Evolutionary conservation across 2,797 vertebrate species (phyloP), one percentile per base, ranked within the genome.

Genomic region (Anisognathus igniventris): DNA sequence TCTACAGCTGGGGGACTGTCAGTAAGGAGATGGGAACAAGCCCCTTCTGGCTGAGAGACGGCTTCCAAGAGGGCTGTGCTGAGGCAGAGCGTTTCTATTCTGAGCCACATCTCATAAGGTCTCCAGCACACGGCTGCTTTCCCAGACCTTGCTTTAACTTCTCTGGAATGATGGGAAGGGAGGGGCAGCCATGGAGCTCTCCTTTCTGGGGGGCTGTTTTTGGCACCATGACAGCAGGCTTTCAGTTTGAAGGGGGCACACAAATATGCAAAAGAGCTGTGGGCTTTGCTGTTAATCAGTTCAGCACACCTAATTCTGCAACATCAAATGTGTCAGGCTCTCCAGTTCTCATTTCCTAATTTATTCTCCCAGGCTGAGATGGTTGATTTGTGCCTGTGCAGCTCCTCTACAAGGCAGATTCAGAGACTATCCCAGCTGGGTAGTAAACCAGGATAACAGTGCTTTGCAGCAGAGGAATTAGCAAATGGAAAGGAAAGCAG

Each of bases 141-240:
- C 78, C 78, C 92, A 95, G 74, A 88, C 56, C 37, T 87, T 85
- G 62, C 70, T 93, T 62, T 78, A 78, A 81, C 82, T 82, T 88
- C 64, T 79, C 78, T 76, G 75, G 78, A 91, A 87, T 82, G 70
- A 81, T 40, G 15, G n/a, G 16, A 65, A 12, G 25, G 47, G 60
- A 78, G 68, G 48, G 40, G 44, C 22, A 56, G 28, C 40, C 3
- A 6, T 4, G 33, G 57, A 88, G 86, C 72, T 31, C 37, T 48
- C 28, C 37, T 73, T 64, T 62, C 45, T 17, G 2, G 25, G 60
- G 37, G 30, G 4, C 23, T 92, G 80, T 23, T 78, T 78, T 53
- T 72, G 81, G 64, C 21, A 66, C 7, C 1, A 1, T 22, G 42
- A 33, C 74, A 47, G 25, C 2, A 12, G n/a, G 33, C 20, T 84